Evolutionary conservation across 2,113 vertebrate species (phyloP).

Genomic region (Mystacornis crossleyi): DNA sequence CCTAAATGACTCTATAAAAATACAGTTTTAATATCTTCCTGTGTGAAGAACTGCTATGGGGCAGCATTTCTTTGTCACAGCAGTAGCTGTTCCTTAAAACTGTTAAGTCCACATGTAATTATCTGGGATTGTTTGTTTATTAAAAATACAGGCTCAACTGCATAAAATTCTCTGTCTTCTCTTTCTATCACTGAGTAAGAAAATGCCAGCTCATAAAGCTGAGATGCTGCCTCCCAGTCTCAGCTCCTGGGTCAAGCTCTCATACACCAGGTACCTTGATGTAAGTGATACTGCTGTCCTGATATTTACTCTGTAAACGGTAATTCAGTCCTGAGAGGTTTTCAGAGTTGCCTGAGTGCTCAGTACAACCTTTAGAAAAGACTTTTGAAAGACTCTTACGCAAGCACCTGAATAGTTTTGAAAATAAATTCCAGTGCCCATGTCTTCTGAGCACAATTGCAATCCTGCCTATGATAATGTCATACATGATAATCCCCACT

Average conservation of each 20-base stretch:
- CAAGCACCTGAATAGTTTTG: not conserved
- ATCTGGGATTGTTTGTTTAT: not conserved
- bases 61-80: not conserved
- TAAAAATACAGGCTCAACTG: not conserved
- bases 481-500: not conserved
- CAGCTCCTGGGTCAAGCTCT: not conserved
- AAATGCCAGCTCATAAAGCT: not conserved
- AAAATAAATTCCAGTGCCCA: not conserved
- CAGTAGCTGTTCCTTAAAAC: not conserved
- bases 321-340: not conserved
- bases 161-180: not conserved
- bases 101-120: not conserved
- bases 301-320: not conserved
- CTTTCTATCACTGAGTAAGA: not conserved
- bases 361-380: not conserved
- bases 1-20: not conserved
- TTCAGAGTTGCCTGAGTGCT: not conserved
- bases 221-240: not conserved
- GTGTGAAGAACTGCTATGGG: not conserved
- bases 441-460: not conserved
- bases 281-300: not conserved
- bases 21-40: not conserved
- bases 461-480: not conserved
- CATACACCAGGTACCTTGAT: accelerated
- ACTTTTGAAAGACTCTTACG: not conserved